These are phyloP conservation scores for Columba janthina DNA, from an alignment of 2,113 vertebrate species.

Conservation along the genomic window DNA sequence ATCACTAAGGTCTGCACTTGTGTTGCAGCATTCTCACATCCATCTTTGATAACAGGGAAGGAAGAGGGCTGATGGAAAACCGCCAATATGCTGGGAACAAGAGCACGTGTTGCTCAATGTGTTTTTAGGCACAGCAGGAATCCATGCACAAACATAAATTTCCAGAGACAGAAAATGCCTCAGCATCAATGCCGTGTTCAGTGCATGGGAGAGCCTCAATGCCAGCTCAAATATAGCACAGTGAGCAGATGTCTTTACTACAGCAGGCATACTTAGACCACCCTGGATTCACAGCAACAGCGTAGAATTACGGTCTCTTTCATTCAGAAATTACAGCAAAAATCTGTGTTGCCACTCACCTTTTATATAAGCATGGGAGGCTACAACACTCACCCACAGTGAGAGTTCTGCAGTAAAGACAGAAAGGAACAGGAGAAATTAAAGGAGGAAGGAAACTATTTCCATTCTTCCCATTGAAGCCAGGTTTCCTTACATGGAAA, in stretches of 20 bases:
- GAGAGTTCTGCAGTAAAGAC: background rate
- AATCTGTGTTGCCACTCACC: background rate
- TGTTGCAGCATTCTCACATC: background rate
- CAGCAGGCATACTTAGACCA: background rate
- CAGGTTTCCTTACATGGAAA: background rate
- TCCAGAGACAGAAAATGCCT: slow-evolving; percentile 6
- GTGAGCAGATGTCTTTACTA: slow-evolving; percentile 64
- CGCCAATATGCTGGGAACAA: background rate
- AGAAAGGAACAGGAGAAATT: background rate
- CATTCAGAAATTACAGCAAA: slow-evolving; percentile 36
- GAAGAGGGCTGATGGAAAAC: background rate
- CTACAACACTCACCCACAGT: background rate
- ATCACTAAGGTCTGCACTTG: background rate
- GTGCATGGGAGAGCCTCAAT: background rate
- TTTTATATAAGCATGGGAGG: background rate
- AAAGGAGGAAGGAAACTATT: background rate
- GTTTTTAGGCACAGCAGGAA: background rate
- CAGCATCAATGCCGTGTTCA: background rate
- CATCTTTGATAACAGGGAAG: background rate
- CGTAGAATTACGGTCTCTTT: background rate
- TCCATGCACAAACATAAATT: background rate
- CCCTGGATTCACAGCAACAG: slow-evolving; percentile 11
- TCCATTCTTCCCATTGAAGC: background rate
- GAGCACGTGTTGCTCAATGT: background rate
- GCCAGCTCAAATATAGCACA: slow-evolving; percentile 42